Conservation (phyloP, 2,797 vertebrate species). For the Lates japonicus region DNA sequence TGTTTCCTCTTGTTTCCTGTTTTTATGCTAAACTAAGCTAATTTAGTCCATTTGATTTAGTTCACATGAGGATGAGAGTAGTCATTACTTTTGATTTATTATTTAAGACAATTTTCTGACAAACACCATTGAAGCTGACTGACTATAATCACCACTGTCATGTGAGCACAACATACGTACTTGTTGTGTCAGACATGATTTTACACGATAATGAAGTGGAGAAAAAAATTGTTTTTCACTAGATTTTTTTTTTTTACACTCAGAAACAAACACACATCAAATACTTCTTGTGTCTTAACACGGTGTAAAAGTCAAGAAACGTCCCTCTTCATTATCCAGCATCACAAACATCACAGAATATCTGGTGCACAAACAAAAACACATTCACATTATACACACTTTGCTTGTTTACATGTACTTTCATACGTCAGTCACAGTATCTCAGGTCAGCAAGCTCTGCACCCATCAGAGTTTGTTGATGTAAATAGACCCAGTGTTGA, state of each 20-base stretch:
- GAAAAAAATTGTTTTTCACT: not conserved
- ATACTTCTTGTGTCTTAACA: not conserved
- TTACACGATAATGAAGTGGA: not conserved
- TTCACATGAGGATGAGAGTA: not conserved
- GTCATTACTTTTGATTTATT: not conserved
- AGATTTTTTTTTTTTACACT: not conserved
- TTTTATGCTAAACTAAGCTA: no score
- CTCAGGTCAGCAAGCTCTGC: not conserved
- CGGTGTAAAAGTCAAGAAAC: not conserved
- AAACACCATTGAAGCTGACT: not conserved
- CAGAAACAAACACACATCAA: not conserved
- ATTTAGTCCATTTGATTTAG: not conserved
- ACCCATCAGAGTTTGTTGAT: not conserved
- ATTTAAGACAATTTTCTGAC: not conserved
- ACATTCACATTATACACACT: not conserved
- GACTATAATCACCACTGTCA: not conserved
- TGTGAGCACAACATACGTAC: not conserved
- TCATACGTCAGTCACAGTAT: not conserved
- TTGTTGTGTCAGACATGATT: not conserved
- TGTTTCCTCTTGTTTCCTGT: no score
- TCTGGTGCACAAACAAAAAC: not conserved
- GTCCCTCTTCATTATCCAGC: not conserved
- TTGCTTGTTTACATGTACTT: not conserved
- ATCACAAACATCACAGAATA: not conserved
- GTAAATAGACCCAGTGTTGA: not conserved